phyloP scores from a whole-genome alignment of 2,888 invertebrate genomes.

The Toxonevra muliebris region DNA sequence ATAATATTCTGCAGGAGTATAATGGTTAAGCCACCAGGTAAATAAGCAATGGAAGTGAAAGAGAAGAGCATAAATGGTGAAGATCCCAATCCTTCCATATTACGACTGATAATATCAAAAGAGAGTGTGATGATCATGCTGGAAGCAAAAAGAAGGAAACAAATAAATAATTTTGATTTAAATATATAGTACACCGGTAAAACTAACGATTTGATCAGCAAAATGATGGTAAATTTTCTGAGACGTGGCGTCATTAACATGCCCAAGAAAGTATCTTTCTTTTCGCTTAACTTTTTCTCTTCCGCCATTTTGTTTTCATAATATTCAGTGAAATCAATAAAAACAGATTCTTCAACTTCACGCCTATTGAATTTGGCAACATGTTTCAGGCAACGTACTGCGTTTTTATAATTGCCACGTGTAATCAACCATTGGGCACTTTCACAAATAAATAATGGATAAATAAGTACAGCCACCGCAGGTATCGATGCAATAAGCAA shows the following conservation, averaged over 20 bases:
- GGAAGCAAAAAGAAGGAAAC: too few species aligned
- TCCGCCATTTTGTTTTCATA: constrained; percentile 51
- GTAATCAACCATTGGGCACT: constrained; percentile 71
- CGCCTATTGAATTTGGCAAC: constrained; percentile 68
- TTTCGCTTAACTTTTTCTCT: constrained; percentile 38
- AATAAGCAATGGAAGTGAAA: constrained; percentile 67
- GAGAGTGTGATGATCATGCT: constrained; percentile 60
- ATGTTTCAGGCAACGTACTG: constrained; percentile 66
- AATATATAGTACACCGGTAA: neutral
- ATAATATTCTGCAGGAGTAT: constrained; percentile 60
- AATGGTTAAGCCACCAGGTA: constrained; percentile 66
- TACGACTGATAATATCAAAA: constrained; percentile 70
- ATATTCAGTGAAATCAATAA: constrained; percentile 63
- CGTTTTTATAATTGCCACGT: constrained; percentile 66
- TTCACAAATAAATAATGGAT: constrained; percentile 68
- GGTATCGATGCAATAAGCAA: constrained; percentile 67
- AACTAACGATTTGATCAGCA: constrained; percentile 71
- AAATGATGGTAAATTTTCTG: constrained; percentile 67
- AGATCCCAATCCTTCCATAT: constrained; percentile 68
- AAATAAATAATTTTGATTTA: too few species aligned
- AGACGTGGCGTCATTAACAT: constrained; percentile 68
- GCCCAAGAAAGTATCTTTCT: constrained; percentile 64
- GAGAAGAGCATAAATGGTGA: constrained; percentile 69
- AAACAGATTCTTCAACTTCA: constrained; percentile 61
- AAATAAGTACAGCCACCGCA: constrained; percentile 63